phyloP scores from a whole-genome alignment of 2,113 vertebrate genomes.

The Gavia stellata region DNA sequence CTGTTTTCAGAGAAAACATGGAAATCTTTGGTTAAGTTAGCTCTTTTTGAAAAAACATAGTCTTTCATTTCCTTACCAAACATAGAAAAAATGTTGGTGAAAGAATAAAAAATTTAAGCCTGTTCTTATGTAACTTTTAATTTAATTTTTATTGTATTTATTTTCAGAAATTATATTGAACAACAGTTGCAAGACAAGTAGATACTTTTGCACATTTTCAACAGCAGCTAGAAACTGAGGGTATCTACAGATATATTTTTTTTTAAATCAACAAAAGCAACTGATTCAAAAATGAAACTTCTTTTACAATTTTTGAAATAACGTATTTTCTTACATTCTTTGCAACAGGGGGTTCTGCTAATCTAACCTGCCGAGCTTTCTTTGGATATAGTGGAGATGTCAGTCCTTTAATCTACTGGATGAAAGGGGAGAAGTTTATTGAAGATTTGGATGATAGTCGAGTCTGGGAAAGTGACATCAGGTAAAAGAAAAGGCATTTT shows the following conservation, averaged over 20 bases:
- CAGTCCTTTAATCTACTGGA: conserved; percentile 97
- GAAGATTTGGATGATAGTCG: conserved; percentile 96
- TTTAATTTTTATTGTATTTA: background rate
- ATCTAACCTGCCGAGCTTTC: conserved; percentile 95
- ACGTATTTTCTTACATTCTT: conserved; percentile 54
- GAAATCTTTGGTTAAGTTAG: background rate
- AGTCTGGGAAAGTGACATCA: conserved; percentile 95
- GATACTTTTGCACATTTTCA: background rate
- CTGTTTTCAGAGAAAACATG: background rate
- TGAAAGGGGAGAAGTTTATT: conserved; percentile 99
- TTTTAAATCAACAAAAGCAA: background rate
- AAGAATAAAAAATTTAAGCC: background rate
- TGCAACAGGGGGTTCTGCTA: conserved; percentile 84
- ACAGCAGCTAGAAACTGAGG: background rate
- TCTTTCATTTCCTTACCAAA: background rate
- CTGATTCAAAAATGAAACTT: background rate
- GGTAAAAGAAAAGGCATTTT: conserved; percentile 74
- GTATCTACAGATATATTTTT: background rate
- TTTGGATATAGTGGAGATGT: conserved; percentile 98
- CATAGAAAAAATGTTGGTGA: background rate
- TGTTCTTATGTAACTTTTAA: background rate
- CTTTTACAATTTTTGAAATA: background rate
- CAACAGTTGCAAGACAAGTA: background rate
- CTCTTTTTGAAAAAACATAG: background rate
- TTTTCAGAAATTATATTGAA: background rate